phyloP scores from a whole-genome alignment of 2,888 invertebrate species.

The Galerucella calmariensis region DNA sequence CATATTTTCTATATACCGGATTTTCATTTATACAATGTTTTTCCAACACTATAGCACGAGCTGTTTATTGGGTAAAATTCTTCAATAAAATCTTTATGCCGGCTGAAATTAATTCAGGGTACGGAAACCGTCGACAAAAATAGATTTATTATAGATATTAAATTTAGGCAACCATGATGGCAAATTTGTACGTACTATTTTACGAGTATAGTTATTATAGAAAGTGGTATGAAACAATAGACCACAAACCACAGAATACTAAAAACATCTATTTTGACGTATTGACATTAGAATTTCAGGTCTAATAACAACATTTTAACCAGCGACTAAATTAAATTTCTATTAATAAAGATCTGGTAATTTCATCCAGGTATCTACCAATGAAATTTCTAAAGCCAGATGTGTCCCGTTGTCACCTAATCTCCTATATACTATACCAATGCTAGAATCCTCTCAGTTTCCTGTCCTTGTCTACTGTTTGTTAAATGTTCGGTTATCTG shows the following conservation, averaged over 20 bases:
- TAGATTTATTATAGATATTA: slow-evolving; percentile 1
- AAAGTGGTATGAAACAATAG: too few species aligned
- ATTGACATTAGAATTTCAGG: too few species aligned
- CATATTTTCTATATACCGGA: not conserved
- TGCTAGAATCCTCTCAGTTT: slow-evolving; percentile 13
- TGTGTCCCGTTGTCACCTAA: slow-evolving; percentile 17
- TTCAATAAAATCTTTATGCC: slow-evolving; percentile 4
- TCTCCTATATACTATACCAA: not conserved
- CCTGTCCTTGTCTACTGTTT: slow-evolving; percentile 15
- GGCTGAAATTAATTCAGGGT: not conserved
- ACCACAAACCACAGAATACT: too few species aligned
- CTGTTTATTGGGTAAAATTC: not conserved
- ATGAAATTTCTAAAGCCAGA: not conserved
- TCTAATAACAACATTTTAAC: too few species aligned
- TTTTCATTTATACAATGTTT: slow-evolving; percentile 8
- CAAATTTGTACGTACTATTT: too few species aligned
- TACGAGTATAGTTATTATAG: too few species aligned
- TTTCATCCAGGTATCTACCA: not conserved
- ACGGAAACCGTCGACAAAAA: not conserved
- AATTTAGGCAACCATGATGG: not conserved
- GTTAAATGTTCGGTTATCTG: slow-evolving; percentile 31
- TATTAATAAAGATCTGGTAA: not conserved
- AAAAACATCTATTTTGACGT: too few species aligned
- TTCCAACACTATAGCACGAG: not conserved
- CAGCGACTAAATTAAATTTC: not conserved